phyloP scores from a whole-genome alignment of 2,113 vertebrate species.

The Erinaceus europaeus region DNA sequence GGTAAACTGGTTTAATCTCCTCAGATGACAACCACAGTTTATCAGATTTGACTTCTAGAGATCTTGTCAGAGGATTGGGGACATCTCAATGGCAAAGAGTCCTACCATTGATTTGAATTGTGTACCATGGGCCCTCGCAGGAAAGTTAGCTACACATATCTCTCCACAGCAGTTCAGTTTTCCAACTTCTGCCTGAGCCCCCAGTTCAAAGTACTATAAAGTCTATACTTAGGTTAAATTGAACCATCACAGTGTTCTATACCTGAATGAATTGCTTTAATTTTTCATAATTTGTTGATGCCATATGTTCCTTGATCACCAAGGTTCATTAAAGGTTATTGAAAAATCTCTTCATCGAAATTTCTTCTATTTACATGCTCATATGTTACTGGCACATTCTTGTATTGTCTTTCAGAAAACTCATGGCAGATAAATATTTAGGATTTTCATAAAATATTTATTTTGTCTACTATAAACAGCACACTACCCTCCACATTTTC shows the following conservation, averaged over 20 bases:
- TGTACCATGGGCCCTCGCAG: neutral
- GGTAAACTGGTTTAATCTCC: neutral
- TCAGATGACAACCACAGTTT: neutral
- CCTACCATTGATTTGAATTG: neutral
- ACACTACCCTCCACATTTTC: neutral
- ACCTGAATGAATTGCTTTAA: neutral
- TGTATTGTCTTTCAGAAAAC: slow-evolving; percentile 16
- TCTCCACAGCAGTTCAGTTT: no score
- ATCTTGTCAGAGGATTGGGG: neutral
- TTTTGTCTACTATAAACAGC: neutral
- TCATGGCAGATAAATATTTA: neutral
- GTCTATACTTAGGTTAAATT: neutral
- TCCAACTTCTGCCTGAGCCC: slow-evolving; percentile 6
- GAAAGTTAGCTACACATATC: neutral
- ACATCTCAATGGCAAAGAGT: neutral
- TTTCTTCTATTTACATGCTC: neutral
- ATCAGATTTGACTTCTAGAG: slow-evolving; percentile 18
- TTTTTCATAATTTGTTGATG: slow-evolving; percentile 31
- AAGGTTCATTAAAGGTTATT: neutral
- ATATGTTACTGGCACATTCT: neutral
- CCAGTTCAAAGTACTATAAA: neutral
- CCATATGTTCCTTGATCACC: neutral
- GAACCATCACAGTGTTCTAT: neutral
- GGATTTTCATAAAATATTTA: slow-evolving; percentile 3
- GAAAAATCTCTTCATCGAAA: neutral